These are phyloP conservation scores for Erpornis zantholeuca DNA, from an alignment of 2,113 vertebrate genomes.

Conservation along the genomic window DNA sequence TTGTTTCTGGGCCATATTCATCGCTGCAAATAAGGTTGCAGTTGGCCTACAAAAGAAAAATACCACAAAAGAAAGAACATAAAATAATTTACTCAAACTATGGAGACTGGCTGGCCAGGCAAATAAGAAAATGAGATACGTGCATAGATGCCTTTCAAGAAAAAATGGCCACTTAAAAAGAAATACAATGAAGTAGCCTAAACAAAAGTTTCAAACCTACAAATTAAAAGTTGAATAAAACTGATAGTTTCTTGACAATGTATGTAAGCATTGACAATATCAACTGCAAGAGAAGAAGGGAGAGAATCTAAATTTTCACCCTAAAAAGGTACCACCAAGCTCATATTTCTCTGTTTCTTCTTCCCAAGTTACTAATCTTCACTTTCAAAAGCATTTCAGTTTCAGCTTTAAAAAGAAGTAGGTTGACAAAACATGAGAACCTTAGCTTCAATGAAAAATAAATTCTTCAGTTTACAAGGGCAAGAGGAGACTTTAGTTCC, in stretches of 20 bases:
- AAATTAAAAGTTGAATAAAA: not conserved
- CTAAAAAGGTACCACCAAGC: not conserved
- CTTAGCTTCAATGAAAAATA: not conserved
- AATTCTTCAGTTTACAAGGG: not conserved
- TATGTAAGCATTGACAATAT: not conserved
- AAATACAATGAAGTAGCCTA: not conserved
- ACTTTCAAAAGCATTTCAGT: not conserved
- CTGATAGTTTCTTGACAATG: not conserved
- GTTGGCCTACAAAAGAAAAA: constrained; percentile 77
- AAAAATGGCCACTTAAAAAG: not conserved
- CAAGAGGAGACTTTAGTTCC: not conserved
- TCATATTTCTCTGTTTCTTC: not conserved
- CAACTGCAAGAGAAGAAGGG: not conserved
- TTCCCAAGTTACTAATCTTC: not conserved
- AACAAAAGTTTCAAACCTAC: not conserved
- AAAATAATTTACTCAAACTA: not conserved
- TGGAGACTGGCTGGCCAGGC: not conserved
- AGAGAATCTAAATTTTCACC: not conserved
- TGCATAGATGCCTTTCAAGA: not conserved
- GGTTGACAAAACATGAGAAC: not conserved
- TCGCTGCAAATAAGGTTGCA: constrained; percentile 87
- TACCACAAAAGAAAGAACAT: not conserved
- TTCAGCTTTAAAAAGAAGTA: not conserved
- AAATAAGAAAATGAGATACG: not conserved
- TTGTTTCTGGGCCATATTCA: constrained; percentile 88